phyloP scores from a whole-genome alignment of 64 coral and sea anemone genomes.

The Dendrophyllia cribrosa region DNA sequence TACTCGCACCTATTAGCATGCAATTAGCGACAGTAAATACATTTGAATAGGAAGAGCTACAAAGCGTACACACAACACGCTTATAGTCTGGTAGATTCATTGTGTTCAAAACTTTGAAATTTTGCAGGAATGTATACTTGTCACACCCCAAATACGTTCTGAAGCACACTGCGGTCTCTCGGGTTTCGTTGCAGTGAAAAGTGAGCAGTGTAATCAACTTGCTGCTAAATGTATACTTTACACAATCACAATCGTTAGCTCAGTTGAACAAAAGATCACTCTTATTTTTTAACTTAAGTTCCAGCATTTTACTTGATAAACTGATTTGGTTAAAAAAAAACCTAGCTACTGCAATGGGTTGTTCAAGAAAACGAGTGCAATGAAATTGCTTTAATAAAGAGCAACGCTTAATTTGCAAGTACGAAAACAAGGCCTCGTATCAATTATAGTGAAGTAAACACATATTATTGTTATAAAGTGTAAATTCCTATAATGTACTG shows the following conservation, averaged over 20 bases:
- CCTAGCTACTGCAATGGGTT: too few relatives aligned
- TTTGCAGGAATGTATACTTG: background rate
- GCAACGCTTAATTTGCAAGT: background rate
- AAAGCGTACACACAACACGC: background rate
- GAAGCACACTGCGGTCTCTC: background rate
- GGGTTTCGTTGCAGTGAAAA: background rate
- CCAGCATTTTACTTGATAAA: background rate
- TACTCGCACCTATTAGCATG: conserved; percentile 2
- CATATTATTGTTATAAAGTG: conserved; percentile 14
- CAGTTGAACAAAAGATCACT: background rate
- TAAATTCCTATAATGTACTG: background rate
- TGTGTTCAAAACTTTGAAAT: conserved; percentile 2
- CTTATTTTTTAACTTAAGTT: background rate
- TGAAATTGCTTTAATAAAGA: too few relatives aligned
- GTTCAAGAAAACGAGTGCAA: too few relatives aligned
- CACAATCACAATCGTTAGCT: background rate
- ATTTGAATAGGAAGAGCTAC: background rate
- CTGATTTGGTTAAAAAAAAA: background rate
- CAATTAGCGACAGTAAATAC: background rate
- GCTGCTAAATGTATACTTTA: background rate
- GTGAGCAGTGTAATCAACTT: background rate
- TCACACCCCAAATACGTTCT: background rate
- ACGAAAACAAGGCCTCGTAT: background rate
- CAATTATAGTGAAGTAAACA: background rate
- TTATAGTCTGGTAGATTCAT: background rate